Evolutionary conservation across 2,888 invertebrate genomes (phyloP), one percentile per base, ranked within the genome.

Genomic region (Torymus auratus): DNA sequence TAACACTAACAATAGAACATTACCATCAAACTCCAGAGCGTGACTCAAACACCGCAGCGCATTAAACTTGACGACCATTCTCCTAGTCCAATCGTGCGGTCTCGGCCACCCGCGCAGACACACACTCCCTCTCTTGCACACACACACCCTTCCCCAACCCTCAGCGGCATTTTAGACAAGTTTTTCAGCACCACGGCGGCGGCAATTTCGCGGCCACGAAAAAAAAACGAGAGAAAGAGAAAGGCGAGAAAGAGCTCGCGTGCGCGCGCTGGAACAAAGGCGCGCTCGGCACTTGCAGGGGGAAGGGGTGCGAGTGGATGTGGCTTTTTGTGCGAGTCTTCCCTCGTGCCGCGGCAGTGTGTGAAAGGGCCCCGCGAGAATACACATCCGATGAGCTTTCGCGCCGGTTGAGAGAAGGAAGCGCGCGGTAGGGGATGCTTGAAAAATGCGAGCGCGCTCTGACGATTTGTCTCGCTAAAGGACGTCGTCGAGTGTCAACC

Each of bases 361-460:
- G 74, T 67, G 62, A 77, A 77, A 77, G 55, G 53, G 62, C 62
- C 77, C 70, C 77, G 56, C 70, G 77, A 78, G 72, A 78, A 78
- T 78, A 78, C 78, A 72, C 72, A 78, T 78, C 78, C 72, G 78
- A 78, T 68, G 72, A 65, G 78, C 67, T 78, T 70, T 55, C 56
- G 70, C 58, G 50, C 62, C 53, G 15, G 60, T 15, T n/a, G n/a
- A n/a, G 67, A 67, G 52, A 14, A 65, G 56, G 41, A 20, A 56
- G 20, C 4, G 50, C 4, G 50, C 52, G 67, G 62, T 20, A 64
- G 15, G 70, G 70, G 53, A 77, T 77, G 64, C 20, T 77, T 77
- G 69, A 72, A 72, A 78, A 78, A 78, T 78, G 78, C 65, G 72
- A 23, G 71, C 58, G 61, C 50, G 67, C 55, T 65, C 74, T 60